These are phyloP conservation scores for Danio aesculapii DNA, from an alignment of 2,797 vertebrate genomes.

Conservation along the genomic window DNA sequence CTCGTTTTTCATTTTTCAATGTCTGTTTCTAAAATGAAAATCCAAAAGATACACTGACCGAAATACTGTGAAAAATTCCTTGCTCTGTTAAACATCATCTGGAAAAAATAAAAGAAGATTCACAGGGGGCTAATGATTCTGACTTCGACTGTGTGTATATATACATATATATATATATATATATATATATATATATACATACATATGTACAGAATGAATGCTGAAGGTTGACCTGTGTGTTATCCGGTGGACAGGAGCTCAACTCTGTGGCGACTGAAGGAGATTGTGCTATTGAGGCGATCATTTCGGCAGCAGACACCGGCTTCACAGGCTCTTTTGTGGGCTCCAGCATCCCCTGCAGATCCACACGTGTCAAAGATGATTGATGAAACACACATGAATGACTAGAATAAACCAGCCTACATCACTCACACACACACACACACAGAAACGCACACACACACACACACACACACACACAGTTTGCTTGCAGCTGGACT, in stretches of 20 bases:
- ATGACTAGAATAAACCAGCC: neutral
- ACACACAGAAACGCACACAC: too few relatives aligned
- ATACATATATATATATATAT: too few relatives aligned
- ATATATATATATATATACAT: too few relatives aligned
- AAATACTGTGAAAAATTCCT: too few relatives aligned
- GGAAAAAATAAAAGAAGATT: too few relatives aligned
- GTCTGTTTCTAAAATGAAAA: too few relatives aligned
- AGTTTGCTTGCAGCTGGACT: neutral
- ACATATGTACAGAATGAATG: neutral
- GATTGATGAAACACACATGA: neutral
- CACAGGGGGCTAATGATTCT: too few relatives aligned
- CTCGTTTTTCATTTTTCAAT: too few relatives aligned
- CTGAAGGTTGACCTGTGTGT: constrained; percentile 86
- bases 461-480: constrained; percentile 2
- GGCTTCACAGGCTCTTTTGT: constrained; percentile 98
- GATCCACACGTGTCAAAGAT: neutral
- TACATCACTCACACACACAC: neutral
- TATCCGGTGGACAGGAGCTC: constrained; percentile 83
- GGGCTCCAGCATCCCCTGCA: constrained; percentile 97
- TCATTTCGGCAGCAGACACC: constrained; percentile 96
- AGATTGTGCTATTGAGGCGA: constrained; percentile 92
- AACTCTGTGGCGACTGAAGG: constrained; percentile 82
- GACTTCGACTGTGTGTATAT: too few relatives aligned
- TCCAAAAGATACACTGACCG: too few relatives aligned
- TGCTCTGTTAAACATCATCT: too few relatives aligned